phyloP scores from a whole-genome alignment of 2,888 invertebrate genomes.

The Agriopis marginaria region DNA sequence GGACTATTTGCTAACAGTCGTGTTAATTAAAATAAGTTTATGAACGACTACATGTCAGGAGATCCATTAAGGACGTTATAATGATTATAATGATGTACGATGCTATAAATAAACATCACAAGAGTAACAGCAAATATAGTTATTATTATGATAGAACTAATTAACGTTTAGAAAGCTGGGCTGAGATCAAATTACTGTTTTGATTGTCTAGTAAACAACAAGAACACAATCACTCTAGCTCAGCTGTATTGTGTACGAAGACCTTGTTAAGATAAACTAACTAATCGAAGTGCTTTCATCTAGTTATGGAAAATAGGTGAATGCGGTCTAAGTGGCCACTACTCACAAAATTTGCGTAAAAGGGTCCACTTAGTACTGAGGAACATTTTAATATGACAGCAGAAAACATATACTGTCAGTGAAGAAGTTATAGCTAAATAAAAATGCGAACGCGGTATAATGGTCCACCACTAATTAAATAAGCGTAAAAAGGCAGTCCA shows the following conservation, averaged over 20 bases:
- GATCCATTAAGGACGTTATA: conserved; percentile 12
- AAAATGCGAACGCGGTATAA: too few species aligned
- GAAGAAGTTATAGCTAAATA: too few species aligned
- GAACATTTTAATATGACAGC: too few species aligned
- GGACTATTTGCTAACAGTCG: conserved; percentile 13
- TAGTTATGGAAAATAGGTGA: background rate
- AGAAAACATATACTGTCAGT: too few species aligned
- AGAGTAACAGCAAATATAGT: background rate
- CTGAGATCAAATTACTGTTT: background rate
- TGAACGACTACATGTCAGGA: conserved; percentile 12
- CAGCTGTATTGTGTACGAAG: background rate
- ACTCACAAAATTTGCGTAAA: too few species aligned
- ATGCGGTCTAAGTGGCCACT: too few species aligned
- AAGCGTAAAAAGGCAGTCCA: too few species aligned
- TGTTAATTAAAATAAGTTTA: conserved; percentile 20
- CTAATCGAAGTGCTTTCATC: conserved; percentile 1
- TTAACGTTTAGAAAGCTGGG: background rate
- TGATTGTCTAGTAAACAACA: conserved; percentile 5
- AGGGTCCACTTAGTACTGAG: too few species aligned
- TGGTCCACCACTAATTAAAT: too few species aligned
- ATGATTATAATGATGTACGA: conserved; percentile 14
- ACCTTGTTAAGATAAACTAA: background rate
- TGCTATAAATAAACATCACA: conserved; percentile 6
- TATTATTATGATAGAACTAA: background rate
- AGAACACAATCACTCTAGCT: background rate